Conservation (phyloP, 2,888 invertebrate genomes). For the Ophraella communa region DNA sequence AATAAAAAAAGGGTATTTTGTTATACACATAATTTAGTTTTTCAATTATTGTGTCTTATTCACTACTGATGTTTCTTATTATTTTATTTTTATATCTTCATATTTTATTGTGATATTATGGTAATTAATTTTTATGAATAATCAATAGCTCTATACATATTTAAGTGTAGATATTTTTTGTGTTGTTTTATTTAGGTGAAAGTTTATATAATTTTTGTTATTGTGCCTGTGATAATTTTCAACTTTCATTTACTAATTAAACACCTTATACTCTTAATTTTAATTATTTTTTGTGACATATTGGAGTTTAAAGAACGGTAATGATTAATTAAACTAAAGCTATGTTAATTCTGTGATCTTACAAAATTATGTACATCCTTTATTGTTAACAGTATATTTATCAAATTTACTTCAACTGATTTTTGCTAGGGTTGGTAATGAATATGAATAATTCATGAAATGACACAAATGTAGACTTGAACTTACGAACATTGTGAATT, state of each 20-base stretch:
- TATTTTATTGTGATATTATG: constrained; percentile 11
- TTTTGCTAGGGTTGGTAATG: constrained; percentile 11
- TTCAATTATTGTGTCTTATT: not conserved
- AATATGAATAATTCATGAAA: constrained; percentile 9
- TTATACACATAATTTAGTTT: constrained; percentile 4
- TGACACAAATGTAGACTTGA: constrained; percentile 12
- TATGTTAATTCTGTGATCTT: constrained; percentile 9
- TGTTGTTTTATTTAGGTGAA: constrained; percentile 11
- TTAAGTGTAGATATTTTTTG: constrained; percentile 9
- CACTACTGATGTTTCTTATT: constrained; percentile 10
- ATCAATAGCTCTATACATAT: constrained; percentile 4
- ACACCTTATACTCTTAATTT: constrained; percentile 5
- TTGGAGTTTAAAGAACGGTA: constrained; percentile 8
- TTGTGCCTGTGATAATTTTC: constrained; percentile 10
- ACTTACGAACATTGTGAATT: constrained; percentile 10
- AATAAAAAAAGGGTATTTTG: constrained; percentile 11
- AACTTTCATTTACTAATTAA: constrained; percentile 9
- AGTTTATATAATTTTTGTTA: constrained; percentile 9
- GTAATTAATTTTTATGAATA: constrained; percentile 11
- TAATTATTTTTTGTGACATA: constrained; percentile 12
- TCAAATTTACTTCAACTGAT: constrained; percentile 9
- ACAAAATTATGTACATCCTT: constrained; percentile 9
- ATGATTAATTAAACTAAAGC: constrained; percentile 12
- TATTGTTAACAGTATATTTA: constrained; percentile 11
- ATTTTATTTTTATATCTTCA: constrained; percentile 12